Evolutionary conservation across 2,113 vertebrate species (phyloP).

Genomic region (Hoplias malabaricus): DNA sequence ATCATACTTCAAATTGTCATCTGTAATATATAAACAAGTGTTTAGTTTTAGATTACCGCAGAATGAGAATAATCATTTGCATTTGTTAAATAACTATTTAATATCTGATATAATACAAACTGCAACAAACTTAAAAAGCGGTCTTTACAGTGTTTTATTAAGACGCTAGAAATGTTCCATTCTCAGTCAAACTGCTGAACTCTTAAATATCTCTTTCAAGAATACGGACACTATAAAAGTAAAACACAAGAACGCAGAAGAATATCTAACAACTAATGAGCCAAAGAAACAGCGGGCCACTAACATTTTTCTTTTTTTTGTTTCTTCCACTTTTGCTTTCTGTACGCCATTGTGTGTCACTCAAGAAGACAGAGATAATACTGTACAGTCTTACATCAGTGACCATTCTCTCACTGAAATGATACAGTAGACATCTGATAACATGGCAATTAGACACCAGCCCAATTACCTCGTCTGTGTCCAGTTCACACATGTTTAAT

Average conservation of each 20-base stretch:
- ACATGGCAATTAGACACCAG: not conserved
- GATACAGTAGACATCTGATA: not conserved
- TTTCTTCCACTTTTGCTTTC: not conserved
- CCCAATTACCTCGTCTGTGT: not conserved
- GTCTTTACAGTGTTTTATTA: not conserved
- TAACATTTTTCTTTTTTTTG: not conserved
- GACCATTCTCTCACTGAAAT: not conserved
- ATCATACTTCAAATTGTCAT: conserved; percentile 25
- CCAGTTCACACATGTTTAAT: not conserved
- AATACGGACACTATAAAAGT: no score
- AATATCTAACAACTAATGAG: no score
- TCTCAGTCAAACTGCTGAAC: not conserved
- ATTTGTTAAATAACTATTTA: not conserved
- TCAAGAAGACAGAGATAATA: not conserved
- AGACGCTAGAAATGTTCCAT: not conserved
- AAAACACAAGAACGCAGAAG: no score
- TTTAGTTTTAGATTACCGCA: not conserved
- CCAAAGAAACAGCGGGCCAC: no score
- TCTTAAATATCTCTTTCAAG: not conserved
- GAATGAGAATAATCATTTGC: not conserved
- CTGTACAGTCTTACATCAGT: not conserved
- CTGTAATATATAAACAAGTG: conserved; percentile 19
- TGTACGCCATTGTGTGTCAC: not conserved
- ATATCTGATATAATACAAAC: no score
- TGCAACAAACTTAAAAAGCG: no score